Base-by-base conservation (phyloP, 1,140 invertebrate species). In the Eriosoma lanigerum region DNA sequence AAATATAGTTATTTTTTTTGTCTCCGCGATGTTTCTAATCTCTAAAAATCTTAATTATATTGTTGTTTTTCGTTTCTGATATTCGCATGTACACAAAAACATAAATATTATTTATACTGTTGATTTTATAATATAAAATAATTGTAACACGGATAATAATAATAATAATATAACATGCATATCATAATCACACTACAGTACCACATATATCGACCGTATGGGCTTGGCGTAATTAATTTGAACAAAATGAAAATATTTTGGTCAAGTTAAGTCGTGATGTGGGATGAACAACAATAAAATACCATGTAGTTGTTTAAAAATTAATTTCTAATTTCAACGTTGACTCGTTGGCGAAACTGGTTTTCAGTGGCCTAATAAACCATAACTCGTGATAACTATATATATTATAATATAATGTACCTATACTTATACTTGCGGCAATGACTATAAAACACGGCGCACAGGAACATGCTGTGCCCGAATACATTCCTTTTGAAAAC, bases 351-450 rank as follows among this genome's bases (percentile, higher is more conserved):
- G 21, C 26, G 32, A 54, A 73, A 73, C 70, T 73, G 70, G 70
- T 73, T 72, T 72, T 38, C 44, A 29, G 17, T 54, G 70, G 48
- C 70, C 70, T 56, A 73, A 73, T 73, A 73, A 73, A 73, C 46
- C 17, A 38, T 38, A 62, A 19, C 62, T 38, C 62, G 62, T 38
- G 62, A 38, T 38, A 64, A 64, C 58, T 60, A 3, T 62, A 32
- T 62, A 38, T 38, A 38, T 48, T 1, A 48, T 48, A n/a, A n/a
- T 15, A 48, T 48, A 10, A 15, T 48, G 10, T 10, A n/a, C n/a
- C n/a, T n/a, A n/a, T 15, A 15, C 13, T 48, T 15, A 15, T 48
- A 15, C 46, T n/a, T n/a, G n/a, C n/a, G n/a, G 19, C 60, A n/a
- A 26, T 13, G 9, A 44, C 29, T 21, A 21, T 64, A 13, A 64